These are phyloP conservation scores for Hybognathus amarus DNA, from an alignment of 2,797 vertebrate species.

Conservation along the genomic window DNA sequence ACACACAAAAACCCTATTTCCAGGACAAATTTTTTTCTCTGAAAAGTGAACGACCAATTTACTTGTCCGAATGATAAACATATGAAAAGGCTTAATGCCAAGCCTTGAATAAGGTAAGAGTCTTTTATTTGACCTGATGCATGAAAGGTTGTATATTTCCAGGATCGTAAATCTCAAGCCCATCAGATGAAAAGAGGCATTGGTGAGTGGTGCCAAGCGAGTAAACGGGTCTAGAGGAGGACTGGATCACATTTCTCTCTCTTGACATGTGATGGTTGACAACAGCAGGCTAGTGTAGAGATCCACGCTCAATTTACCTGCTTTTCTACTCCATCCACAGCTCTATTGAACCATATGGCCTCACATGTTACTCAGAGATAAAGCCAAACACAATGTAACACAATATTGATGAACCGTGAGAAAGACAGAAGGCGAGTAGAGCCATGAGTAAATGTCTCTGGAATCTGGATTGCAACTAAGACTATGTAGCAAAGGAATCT, in stretches of 20 bases:
- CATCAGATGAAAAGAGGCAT: constrained; percentile 31
- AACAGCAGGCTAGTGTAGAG: constrained; percentile 58
- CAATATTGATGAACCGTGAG: no score
- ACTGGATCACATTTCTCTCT: constrained; percentile 55
- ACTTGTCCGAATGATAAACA: no score
- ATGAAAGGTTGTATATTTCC: background rate
- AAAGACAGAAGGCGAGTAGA: background rate
- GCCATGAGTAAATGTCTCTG: background rate
- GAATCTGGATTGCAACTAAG: constrained; percentile 19
- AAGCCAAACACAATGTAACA: background rate
- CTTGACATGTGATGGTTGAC: constrained; percentile 53
- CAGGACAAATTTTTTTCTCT: no score
- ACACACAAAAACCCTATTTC: no score
- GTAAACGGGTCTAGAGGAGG: constrained; percentile 37
- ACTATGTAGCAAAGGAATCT: background rate
- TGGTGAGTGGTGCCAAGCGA: constrained; percentile 54
- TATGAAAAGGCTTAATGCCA: no score
- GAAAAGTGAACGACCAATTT: no score
- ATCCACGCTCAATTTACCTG: background rate
- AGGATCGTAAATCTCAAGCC: background rate
- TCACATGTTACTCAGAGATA: background rate
- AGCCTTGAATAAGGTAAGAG: background rate
- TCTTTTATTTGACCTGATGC: background rate
- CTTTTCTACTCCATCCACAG: background rate
- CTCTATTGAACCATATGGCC: background rate